Evolutionary conservation across 2,113 vertebrate genomes (phyloP), one percentile per base, ranked within the genome.

Genomic region (Brachypodius melanocephalos): DNA sequence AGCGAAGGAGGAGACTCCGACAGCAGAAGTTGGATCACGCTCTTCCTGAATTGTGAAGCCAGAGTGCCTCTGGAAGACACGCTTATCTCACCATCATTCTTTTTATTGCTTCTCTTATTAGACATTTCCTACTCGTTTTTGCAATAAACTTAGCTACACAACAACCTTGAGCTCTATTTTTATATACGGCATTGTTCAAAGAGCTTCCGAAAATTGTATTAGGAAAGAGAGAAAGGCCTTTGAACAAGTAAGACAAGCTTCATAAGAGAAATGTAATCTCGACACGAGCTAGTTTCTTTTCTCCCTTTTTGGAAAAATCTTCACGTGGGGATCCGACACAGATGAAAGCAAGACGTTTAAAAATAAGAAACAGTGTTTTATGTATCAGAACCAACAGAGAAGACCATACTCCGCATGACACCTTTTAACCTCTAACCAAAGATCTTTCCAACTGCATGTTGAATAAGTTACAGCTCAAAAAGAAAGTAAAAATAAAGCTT

Each of bases 21-120:
- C 12, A 61, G 84, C 88, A 89, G 34, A 73, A 68, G 43, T 4
- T 79, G 51, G 61, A 69, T 85, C 77, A 65, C 0, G 1, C 38
- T 78, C 77, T 58, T 90, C 62, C 82, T n/a, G 0, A 89, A 78
- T n/a, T 73, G 69, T 6, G 31, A 32, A 67, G 46, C 83, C 83
- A 78, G 14, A 67, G 28, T 77, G 46, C 92, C 81, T 73, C 91
- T 94, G 81, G 87, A 68, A 96, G 80, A 55, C 77, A 83, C 3
- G 45, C 86, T 97, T 97, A 97, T 93, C 91, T 95, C 81, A 9
- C 72, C 79, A 85, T 90, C 93, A 77, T 72, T 93, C 38, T 86
- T 96, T 96, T 96, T 95, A 95, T 95, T 97, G 68, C 93, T 97
- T 86, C 85, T 96, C 94, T 96, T 91, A 97, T 96, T 97, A 97